Evolutionary conservation across 2,797 vertebrate genomes (phyloP), one percentile per base, ranked within the genome.

Genomic region (Geotrypetes seraphini): DNA sequence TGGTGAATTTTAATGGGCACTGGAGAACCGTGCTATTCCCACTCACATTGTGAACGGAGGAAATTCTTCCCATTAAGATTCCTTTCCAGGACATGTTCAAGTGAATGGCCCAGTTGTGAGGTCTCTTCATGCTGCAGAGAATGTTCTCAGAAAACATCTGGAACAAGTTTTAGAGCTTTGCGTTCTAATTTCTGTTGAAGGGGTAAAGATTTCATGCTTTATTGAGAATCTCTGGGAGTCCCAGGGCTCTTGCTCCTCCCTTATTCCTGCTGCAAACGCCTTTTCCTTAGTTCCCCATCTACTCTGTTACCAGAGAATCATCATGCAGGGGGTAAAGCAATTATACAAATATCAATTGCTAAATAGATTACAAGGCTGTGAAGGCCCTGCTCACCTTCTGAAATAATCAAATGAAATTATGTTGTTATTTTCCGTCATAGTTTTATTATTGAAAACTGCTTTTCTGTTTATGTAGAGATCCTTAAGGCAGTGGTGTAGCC

Each of bases 171-270:
- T 10, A 19, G n/a, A 31, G 18, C 22, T 39, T 18, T 21, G 35
- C 18, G 10, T 16, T 30, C 14, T 25, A 22, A 35, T 43, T 22
- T 31, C 36, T 46, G 25, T 39, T 34, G 46, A 39, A 46, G 15
- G n/a, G 16, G 20, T 28, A 21, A 15, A 17, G 30, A 34, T 39
- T 25, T 39, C 22, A 31, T 12, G 19, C 19, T 22, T 39, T 11
- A 13, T 19, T 46, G 22, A 26, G 19, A 25, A 29, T 12, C 16
- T 19, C 12, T 21, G 18, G 30, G 34, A 30, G 22, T 33, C 22
- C 29, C 7, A 16, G 20, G 21, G 14, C 21, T 17, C 17, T 11
- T 12, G 19, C 16, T 8, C 6, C 11, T 15, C 33, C 12, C 5
- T 7, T 24, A n/a, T 22, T 27, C 19, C 22, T 1, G n/a, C n/a